These are phyloP conservation scores for Thaleichthys pacificus DNA, from an alignment of 2,797 vertebrate species.

Conservation along the genomic window DNA sequence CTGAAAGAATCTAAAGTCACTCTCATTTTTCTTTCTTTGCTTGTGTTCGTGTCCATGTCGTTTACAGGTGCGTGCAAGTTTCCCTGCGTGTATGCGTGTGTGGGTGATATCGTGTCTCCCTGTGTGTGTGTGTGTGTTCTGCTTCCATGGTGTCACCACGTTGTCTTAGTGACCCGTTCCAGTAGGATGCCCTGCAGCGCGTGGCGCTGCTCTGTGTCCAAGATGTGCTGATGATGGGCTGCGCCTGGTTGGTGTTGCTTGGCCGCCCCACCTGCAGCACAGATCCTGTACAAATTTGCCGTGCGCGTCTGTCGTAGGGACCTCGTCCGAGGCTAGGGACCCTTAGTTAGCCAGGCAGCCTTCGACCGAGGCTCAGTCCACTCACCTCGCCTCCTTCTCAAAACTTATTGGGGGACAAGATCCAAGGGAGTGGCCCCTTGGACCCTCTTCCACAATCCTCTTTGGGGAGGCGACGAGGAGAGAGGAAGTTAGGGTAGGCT, in stretches of 20 bases:
- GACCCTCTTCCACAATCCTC: neutral
- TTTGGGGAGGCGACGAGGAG: neutral
- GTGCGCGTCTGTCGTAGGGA: slow-evolving; percentile 40
- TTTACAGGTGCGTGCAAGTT: slow-evolving; percentile 57
- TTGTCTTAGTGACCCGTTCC: slow-evolving; percentile 72
- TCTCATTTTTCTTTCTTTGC: slow-evolving; percentile 49
- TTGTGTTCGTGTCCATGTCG: slow-evolving; percentile 50
- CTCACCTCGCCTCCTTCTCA: neutral
- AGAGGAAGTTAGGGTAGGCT: neutral
- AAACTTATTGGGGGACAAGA: neutral
- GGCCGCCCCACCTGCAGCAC: slow-evolving; percentile 90
- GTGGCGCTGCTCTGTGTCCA: slow-evolving; percentile 64
- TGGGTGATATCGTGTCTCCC: slow-evolving; percentile 41
- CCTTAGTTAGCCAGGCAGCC: neutral
- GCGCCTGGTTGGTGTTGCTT: slow-evolving; percentile 96
- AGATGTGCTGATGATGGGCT: slow-evolving; percentile 89
- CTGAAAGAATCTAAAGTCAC: slow-evolving; percentile 31
- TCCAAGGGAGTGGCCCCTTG: neutral
- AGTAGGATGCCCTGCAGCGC: slow-evolving; percentile 60
- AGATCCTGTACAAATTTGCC: slow-evolving; percentile 64
- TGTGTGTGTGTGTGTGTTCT: slow-evolving; percentile 45
- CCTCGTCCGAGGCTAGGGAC: neutral
- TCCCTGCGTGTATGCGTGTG: slow-evolving; percentile 39
- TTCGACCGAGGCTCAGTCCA: slow-evolving; percentile 5
- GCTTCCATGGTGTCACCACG: slow-evolving; percentile 69